A percentile compares a stretch with the other conserved stretches of the same genome.
These are phyloP conservation scores for Ursus arctos DNA, from an alignment of 2,113 vertebrate genomes.

Conservation along the genomic window DNA sequence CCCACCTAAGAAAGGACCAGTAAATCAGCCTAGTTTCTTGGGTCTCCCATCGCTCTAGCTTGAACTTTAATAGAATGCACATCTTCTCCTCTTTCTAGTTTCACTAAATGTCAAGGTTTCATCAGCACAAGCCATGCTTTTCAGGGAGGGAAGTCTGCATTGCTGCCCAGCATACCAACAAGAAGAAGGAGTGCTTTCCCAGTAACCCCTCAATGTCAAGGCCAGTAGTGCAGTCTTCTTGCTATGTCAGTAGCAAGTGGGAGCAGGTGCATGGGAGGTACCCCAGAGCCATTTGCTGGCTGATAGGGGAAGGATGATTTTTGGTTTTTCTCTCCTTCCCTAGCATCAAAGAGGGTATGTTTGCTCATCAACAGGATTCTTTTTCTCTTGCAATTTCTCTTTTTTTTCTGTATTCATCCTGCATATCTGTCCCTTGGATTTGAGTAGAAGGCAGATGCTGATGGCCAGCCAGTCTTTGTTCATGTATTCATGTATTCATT, in stretches of 20 bases:
- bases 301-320: not conserved
- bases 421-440: not conserved
- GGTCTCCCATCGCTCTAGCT: not conserved
- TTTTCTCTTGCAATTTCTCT: not conserved
- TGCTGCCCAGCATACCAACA: not conserved
- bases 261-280: not conserved
- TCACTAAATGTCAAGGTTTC: slow-evolving; percentile 57
- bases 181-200: not conserved
- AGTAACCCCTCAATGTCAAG: not conserved
- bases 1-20: not conserved
- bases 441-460: slow-evolving; percentile 15
- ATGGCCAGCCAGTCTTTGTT: not conserved
- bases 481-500: not conserved
- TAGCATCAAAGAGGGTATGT: not conserved
- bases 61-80: slow-evolving; percentile 21
- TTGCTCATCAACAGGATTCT: not conserved
- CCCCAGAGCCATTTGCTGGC: not conserved
- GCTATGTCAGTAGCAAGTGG: not conserved
- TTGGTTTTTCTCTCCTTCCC: not conserved
- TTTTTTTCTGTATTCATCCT: not conserved
- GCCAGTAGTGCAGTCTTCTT: not conserved
- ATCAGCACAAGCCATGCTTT: not conserved
- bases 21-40: not conserved
- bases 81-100: not conserved
- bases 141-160: not conserved